phyloP scores from a whole-genome alignment of 2,797 vertebrate species.

The Eleutherodactylus coqui region DNA sequence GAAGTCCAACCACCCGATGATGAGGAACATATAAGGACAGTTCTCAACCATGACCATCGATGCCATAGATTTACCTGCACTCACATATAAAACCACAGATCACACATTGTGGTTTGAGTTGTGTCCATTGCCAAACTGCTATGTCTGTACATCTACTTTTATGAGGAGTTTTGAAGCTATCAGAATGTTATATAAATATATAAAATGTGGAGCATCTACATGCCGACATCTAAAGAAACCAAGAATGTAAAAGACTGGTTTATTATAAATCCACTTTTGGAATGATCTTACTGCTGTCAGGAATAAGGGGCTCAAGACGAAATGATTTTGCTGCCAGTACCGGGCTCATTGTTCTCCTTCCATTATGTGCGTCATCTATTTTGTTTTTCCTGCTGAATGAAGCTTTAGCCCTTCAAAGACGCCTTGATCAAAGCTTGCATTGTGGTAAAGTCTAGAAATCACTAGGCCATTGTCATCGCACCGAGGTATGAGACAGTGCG shows the following conservation, averaged over 20 bases:
- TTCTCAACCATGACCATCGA: background rate
- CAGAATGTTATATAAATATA: background rate
- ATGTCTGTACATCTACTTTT: background rate
- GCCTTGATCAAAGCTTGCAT: slow-evolving; percentile 3
- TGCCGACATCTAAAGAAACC: background rate
- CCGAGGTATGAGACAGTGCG: background rate
- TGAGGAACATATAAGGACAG: background rate
- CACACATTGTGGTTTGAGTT: too few species aligned
- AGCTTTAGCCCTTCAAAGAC: slow-evolving; percentile 20
- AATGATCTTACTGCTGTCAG: background rate
- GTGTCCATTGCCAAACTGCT: too few species aligned
- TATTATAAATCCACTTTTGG: background rate
- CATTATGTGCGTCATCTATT: background rate
- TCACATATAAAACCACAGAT: background rate
- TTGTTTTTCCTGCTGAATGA: slow-evolving; percentile 6
- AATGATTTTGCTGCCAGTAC: background rate
- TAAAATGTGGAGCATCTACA: background rate
- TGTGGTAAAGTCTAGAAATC: background rate
- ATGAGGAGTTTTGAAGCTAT: background rate
- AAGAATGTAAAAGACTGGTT: background rate
- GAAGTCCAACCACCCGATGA: background rate
- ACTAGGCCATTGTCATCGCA: background rate
- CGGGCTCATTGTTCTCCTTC: background rate
- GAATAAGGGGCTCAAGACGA: background rate
- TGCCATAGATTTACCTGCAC: background rate